A percentile compares a stretch with the other conserved stretches of the same genome.
phyloP scores from a whole-genome alignment of 1,140 invertebrate species.

The Mactra quadrangularis region DNA sequence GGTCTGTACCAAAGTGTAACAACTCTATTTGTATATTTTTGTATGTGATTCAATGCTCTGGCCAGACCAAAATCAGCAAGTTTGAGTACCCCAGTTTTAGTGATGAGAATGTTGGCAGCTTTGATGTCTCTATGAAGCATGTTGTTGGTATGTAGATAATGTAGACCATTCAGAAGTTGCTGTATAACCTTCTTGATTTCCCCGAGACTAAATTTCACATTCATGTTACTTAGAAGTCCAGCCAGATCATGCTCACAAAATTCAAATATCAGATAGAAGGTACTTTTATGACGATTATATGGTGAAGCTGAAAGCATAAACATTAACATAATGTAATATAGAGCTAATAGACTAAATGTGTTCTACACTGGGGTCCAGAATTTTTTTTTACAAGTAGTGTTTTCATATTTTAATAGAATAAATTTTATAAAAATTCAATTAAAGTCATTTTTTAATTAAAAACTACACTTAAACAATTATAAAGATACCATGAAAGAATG shows the following conservation, averaged over 20 bases:
- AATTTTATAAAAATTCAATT: background rate
- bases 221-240: conserved; percentile 96
- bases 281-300: conserved; percentile 92
- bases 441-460: too few species aligned
- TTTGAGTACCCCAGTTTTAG: conserved; percentile 93
- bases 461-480: too few species aligned
- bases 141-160: conserved; percentile 98
- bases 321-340: background rate
- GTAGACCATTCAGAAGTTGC: conserved; percentile 97
- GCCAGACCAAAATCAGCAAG: conserved; percentile 86
- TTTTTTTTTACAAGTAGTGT: too few species aligned
- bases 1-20: conserved; percentile 99
- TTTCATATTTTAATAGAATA: background rate
- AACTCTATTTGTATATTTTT: conserved; percentile 98
- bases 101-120: conserved; percentile 99
- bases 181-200: conserved; percentile 99
- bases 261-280: conserved; percentile 99
- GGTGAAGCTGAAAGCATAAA: conserved; percentile 87
- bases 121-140: conserved; percentile 98
- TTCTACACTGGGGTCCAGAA: too few species aligned
- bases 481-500: too few species aligned
- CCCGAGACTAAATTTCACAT: conserved; percentile 97
- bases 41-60: conserved; percentile 94
- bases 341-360: too few species aligned
- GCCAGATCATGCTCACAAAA: conserved; percentile 99